Conservation (phyloP, 2,113 vertebrate genomes). For the Crotalus horridus region DNA sequence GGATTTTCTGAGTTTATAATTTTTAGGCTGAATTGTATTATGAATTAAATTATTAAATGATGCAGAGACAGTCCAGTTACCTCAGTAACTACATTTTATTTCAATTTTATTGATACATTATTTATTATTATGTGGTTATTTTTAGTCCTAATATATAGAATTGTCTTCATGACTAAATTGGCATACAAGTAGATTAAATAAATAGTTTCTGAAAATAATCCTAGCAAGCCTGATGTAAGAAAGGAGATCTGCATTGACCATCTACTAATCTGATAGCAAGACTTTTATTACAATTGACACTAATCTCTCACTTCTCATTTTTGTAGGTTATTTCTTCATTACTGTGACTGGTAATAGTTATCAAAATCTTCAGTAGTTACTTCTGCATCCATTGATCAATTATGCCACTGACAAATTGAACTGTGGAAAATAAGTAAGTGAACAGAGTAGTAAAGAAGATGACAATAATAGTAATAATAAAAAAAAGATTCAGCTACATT, state of each 20-base stretch:
- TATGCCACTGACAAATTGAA: neutral
- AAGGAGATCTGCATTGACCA: neutral
- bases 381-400: neutral
- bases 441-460: neutral
- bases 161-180: neutral
- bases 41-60: neutral
- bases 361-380: neutral
- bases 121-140: neutral
- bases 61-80: neutral
- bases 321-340: neutral
- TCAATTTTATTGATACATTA: neutral
- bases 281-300: neutral
- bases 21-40: neutral
- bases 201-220: too few species aligned
- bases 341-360: neutral
- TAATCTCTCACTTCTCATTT: neutral
- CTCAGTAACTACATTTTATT: neutral
- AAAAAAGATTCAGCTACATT: neutral
- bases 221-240: too few species aligned
- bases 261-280: neutral
- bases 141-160: neutral
- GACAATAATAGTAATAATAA: neutral
- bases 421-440: neutral
- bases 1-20: neutral
- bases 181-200: neutral